Evolutionary conservation across 2,797 vertebrate species (phyloP).

Genomic region (Phyllotis vaccarum): DNA sequence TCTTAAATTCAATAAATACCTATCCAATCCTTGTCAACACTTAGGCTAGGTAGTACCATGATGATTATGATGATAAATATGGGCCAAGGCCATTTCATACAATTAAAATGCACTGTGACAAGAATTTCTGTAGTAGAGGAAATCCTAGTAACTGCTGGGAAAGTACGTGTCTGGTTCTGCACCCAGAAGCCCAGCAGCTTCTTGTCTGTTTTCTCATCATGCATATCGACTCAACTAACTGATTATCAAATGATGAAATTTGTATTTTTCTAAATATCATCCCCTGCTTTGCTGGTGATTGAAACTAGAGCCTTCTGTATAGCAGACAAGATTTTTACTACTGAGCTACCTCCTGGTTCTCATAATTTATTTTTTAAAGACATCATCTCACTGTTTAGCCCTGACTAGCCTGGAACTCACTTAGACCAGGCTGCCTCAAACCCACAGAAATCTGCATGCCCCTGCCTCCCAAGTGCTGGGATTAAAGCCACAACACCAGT

Average conservation of each 20-base stretch:
- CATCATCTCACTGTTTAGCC: not conserved
- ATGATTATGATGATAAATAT: slow-evolving; percentile 8
- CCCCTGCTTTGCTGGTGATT: not conserved
- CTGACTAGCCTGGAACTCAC: not conserved
- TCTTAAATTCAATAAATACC: slow-evolving; percentile 45
- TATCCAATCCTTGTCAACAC: slow-evolving; percentile 5
- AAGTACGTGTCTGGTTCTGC: not conserved
- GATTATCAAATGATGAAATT: not conserved
- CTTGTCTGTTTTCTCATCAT: slow-evolving; percentile 26
- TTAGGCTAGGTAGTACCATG: not conserved
- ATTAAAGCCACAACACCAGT: not conserved
- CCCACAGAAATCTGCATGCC: not conserved
- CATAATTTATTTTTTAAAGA: not conserved
- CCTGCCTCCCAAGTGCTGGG: not conserved
- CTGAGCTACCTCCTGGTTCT: not conserved
- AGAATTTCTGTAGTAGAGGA: not conserved
- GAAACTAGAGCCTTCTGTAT: not conserved
- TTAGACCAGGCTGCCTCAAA: not conserved
- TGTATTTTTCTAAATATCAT: not conserved
- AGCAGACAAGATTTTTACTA: not conserved
- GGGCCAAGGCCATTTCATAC: not conserved
- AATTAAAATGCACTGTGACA: slow-evolving; percentile 1
- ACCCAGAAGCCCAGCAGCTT: not conserved
- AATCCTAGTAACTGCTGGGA: not conserved
- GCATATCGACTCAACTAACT: not conserved